Conservation (phyloP, 2,113 vertebrate species). For the Notiomystis cincta region DNA sequence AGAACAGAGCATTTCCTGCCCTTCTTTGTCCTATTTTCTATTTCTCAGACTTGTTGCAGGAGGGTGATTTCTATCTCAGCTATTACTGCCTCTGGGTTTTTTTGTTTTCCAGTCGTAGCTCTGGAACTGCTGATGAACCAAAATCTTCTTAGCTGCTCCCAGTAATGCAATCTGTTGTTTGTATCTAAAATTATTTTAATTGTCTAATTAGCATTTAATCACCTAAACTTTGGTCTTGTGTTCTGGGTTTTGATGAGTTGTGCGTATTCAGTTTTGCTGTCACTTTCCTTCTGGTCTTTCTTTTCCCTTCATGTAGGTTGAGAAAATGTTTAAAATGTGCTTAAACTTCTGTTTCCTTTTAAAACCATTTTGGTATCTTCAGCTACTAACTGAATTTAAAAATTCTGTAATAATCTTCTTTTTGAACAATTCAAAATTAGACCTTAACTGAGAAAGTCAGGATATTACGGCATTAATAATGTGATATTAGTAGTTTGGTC, state of each 20-base stretch:
- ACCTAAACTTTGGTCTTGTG: neutral
- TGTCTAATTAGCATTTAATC: conserved; percentile 46
- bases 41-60: neutral
- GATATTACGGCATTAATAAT: neutral
- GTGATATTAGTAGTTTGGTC: neutral
- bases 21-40: neutral
- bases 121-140: conserved; percentile 10
- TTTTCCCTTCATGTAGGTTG: neutral
- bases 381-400: neutral
- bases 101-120: neutral
- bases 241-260: conserved; percentile 15
- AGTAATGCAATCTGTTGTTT: conserved; percentile 42
- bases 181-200: conserved; percentile 40
- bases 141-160: neutral
- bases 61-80: neutral
- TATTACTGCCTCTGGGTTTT: neutral
- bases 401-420: neutral
- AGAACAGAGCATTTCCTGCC: neutral
- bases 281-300: neutral
- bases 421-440: neutral
- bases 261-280: neutral
- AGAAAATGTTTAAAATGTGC: neutral
- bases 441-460: neutral
- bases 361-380: neutral
- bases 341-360: neutral